phyloP scores from a whole-genome alignment of 2,113 vertebrate species.

The Pseudolaguvia tuberculata region DNA sequence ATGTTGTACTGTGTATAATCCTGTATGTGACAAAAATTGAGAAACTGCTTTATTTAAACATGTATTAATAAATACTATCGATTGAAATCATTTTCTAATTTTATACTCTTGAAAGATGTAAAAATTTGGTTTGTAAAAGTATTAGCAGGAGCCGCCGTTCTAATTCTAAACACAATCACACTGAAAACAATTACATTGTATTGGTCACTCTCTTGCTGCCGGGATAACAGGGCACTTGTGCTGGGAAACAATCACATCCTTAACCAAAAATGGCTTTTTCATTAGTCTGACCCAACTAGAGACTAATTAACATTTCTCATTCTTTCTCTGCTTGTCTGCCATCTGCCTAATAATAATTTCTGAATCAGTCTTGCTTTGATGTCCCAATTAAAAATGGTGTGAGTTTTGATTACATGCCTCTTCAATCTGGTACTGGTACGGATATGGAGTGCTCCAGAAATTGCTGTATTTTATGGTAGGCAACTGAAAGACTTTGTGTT shows the following conservation, averaged over 20 bases:
- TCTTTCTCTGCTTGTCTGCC: conserved; percentile 78
- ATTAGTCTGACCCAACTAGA: conserved; percentile 64
- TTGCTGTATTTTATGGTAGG: background rate
- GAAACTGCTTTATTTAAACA: too few relatives aligned
- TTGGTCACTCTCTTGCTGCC: background rate
- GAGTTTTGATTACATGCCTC: conserved; percentile 82
- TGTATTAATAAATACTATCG: too few relatives aligned
- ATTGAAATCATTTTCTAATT: background rate
- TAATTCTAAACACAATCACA: background rate
- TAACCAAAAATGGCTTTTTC: conserved; percentile 37
- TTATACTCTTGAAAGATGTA: background rate
- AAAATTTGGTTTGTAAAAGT: background rate
- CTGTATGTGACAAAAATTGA: too few relatives aligned
- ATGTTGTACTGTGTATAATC: too few relatives aligned
- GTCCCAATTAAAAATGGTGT: conserved; percentile 85
- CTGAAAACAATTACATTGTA: background rate
- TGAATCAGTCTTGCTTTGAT: conserved; percentile 85
- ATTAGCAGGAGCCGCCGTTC: background rate
- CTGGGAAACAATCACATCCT: conserved; percentile 17
- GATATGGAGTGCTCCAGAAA: conserved; percentile 6
- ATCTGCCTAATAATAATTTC: conserved; percentile 88
- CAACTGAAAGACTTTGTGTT: background rate
- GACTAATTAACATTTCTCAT: conserved; percentile 86
- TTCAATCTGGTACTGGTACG: conserved; percentile 48
- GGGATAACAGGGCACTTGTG: conserved; percentile 2